Percentiles rank a stretch among this genome's conserved stretches.
Conservation (phyloP, 2,113 vertebrate genomes). For the Gadus chalcogrammus region DNA sequence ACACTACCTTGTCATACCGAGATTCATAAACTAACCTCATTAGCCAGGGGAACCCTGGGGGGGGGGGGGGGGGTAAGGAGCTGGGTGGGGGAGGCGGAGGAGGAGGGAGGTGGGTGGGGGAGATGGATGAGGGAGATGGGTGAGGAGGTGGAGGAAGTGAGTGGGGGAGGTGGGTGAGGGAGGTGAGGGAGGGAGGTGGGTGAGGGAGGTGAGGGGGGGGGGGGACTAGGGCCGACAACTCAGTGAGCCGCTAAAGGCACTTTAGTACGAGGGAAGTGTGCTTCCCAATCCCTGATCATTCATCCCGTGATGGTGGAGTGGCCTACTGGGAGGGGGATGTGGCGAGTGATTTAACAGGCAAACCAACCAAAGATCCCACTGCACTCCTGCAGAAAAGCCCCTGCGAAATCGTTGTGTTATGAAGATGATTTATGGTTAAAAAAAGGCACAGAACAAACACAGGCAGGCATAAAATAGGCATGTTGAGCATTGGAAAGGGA, state of each 20-base stretch:
- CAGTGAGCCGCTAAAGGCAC: constrained; percentile 60
- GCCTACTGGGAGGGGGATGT: constrained; percentile 16
- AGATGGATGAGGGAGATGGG: constrained; percentile 44
- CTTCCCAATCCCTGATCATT: constrained; percentile 27
- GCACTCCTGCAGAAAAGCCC: neutral
- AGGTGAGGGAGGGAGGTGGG: too few relatives aligned
- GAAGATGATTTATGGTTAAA: too few relatives aligned
- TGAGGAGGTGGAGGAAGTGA: constrained; percentile 27
- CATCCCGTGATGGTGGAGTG: constrained; percentile 31
- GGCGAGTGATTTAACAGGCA: constrained; percentile 30
- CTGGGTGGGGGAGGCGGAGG: constrained; percentile 8
- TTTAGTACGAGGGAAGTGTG: constrained; percentile 48
- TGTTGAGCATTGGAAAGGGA: too few relatives aligned
- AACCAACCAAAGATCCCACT: constrained; percentile 12
- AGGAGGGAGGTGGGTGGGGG: constrained; percentile 15
- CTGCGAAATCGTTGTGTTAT: neutral
- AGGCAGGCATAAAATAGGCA: too few relatives aligned
- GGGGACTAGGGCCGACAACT: constrained; percentile 58
- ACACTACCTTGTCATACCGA: constrained; percentile 52
- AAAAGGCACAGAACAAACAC: too few relatives aligned
- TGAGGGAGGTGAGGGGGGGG: constrained; percentile 24
- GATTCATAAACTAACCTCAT: constrained; percentile 65
- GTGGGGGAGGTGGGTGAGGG: too few relatives aligned
- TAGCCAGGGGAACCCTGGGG: constrained; percentile 44
- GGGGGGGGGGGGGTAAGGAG: too few relatives aligned